Conservation (phyloP, 1,140 invertebrate genomes). For the Eriocheir sinensis region DNA sequence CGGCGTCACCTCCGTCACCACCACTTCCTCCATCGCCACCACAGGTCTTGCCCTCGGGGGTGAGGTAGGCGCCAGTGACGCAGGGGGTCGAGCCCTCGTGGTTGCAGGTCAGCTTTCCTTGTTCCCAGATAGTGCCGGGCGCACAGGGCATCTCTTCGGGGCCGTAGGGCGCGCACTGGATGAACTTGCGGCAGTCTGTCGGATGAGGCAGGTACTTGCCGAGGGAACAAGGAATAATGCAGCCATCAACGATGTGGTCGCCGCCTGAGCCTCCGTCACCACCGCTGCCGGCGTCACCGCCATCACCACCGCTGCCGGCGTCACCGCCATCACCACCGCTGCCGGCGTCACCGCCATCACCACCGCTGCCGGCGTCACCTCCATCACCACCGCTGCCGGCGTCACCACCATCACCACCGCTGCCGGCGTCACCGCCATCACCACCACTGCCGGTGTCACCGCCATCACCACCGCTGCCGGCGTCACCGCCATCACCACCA, state of each 20-base stretch:
- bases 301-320: background rate
- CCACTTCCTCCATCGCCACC: constrained; percentile 36
- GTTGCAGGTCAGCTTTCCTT: constrained; percentile 47
- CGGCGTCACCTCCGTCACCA: constrained; percentile 38
- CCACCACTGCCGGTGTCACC: background rate
- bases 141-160: constrained; percentile 53
- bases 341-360: constrained; percentile 30
- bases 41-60: constrained; percentile 31
- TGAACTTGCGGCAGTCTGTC: constrained; percentile 54
- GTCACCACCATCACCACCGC: constrained; percentile 44
- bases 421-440: background rate
- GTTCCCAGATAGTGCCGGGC: constrained; percentile 46
- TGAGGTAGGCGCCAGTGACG: constrained; percentile 29
- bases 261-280: background rate
- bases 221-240: background rate
- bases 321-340: constrained; percentile 49
- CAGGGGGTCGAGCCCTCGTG: constrained; percentile 40
- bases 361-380: background rate
- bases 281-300: background rate
- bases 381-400: background rate
- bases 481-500: background rate
- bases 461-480: background rate
- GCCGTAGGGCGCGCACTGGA: constrained; percentile 62
- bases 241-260: background rate
- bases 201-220: constrained; percentile 55